phyloP scores from a whole-genome alignment of 2,888 invertebrate species.

The Morpho deidamia region DNA sequence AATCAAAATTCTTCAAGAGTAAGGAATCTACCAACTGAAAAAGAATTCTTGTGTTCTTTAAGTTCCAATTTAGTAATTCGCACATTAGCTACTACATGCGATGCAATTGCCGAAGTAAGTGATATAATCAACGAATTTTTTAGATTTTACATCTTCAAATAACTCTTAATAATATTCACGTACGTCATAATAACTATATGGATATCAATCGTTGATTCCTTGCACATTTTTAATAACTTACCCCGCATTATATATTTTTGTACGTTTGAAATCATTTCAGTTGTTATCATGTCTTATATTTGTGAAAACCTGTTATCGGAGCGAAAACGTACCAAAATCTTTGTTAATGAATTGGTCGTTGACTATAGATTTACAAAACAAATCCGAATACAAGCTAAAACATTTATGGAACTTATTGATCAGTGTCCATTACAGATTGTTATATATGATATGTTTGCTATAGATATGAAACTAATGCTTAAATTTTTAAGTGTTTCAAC shows the following conservation, averaged over 20 bases:
- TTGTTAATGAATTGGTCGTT: slow-evolving; percentile 54
- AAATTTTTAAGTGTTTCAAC: slow-evolving; percentile 59
- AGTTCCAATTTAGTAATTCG: slow-evolving; percentile 38
- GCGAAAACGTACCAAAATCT: slow-evolving; percentile 40
- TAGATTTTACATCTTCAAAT: slow-evolving; percentile 52
- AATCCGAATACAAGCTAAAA: slow-evolving; percentile 52
- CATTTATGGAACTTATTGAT: slow-evolving; percentile 53
- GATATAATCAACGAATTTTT: slow-evolving; percentile 42
- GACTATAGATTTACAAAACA: slow-evolving; percentile 46
- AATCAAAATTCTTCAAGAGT: slow-evolving; percentile 16
- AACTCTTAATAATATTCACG: slow-evolving; percentile 43
- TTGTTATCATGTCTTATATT: slow-evolving; percentile 34
- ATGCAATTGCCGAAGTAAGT: slow-evolving; percentile 42
- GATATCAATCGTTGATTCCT: slow-evolving; percentile 38
- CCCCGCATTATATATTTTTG: slow-evolving; percentile 28
- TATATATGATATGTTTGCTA: slow-evolving; percentile 50
- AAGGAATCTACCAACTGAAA: slow-evolving; percentile 15
- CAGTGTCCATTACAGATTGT: slow-evolving; percentile 41
- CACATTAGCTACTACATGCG: slow-evolving; percentile 42
- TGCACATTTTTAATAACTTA: slow-evolving; percentile 24
- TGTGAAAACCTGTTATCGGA: slow-evolving; percentile 41
- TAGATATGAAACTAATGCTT: slow-evolving; percentile 53
- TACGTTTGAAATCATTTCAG: slow-evolving; percentile 13
- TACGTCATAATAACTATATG: slow-evolving; percentile 49
- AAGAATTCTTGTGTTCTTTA: slow-evolving; percentile 30